Evolutionary conservation across 2,797 vertebrate genomes (phyloP).

Genomic region (Sardinella longiceps): DNA sequence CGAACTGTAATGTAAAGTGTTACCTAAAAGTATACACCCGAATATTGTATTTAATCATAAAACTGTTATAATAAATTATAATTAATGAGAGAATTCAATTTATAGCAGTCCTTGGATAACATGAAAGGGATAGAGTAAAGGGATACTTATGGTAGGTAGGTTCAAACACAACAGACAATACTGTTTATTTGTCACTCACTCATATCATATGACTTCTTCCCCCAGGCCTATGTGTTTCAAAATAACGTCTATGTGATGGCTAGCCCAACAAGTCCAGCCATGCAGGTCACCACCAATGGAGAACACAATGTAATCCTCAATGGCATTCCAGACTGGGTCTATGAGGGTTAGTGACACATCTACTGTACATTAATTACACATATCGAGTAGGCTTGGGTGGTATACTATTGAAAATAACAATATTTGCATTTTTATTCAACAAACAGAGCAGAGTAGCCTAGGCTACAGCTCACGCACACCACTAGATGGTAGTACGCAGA

Average conservation of each 20-base stretch:
- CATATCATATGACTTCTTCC: not conserved
- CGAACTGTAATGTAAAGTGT: no score
- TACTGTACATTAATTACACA: no score
- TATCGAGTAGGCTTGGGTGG: no score
- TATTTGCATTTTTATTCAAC: no score
- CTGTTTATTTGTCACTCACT: not conserved
- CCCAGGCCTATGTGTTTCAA: constrained; percentile 86
- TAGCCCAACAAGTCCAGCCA: constrained; percentile 64
- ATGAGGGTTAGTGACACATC: constrained; percentile 83
- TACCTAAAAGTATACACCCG: no score
- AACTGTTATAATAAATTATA: no score
- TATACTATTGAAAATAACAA: no score
- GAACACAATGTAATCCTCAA: constrained; percentile 84
- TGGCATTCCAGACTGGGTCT: constrained; percentile 96
- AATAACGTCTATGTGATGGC: constrained; percentile 88
- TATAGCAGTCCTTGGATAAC: not conserved
- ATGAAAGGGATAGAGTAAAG: not conserved
- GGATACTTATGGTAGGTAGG: not conserved
- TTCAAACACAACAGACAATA: not conserved
- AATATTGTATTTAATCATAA: no score
- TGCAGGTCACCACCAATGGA: constrained; percentile 81
- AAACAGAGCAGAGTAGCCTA: no score
- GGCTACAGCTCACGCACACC: no score
- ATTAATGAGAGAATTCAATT: no score
- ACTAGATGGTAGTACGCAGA: no score